Evolutionary conservation across 53 echinoderm and acorn worm species (phyloP), one percentile per base, ranked within the genome.

Genomic region (Paracentrotus lividus): DNA sequence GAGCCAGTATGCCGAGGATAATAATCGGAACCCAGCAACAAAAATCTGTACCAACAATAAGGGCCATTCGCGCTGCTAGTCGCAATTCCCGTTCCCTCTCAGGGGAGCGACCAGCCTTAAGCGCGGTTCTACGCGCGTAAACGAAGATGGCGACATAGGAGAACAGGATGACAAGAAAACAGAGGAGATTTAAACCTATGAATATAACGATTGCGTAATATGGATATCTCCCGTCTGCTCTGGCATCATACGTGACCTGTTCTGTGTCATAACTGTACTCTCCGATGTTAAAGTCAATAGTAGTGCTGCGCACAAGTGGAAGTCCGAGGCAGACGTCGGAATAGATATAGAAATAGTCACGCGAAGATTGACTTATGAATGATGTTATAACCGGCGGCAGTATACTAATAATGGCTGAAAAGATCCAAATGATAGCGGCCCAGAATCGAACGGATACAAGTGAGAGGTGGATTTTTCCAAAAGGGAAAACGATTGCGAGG

Each of bases 21-120:
- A 95, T 95, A n/a, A 96, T 93, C 21, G 96, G 96, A 52, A 96
- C 94, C 96, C 96, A 96, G 76, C 96, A 96, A 49, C 93, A 94
- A 88, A 96, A 96, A 67, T 96, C 96, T 4, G 96, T 96, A 24
- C 93, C 94, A 29, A 96, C 94, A 49, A 96, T 96, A 18, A 96
- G 68, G n/a, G 94, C 94, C 96, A 96, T 96, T 66, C 90, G 94
- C 18, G 81, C 66, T 58, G 96, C 96, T 20, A 96, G 67, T 20
- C 81, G 88, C 12, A 95, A 59, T 76, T 96, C 95, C 24, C 88
- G 85, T 33, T 54, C 88, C 45, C 85, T 88, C 59, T 92, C 94
- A 6, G 95, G 85, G 0, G 67, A 88, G 38, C 95, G 92, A 20
- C 42, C 12, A 40, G 94, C 68, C 84, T 88, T 92, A 20, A 69